Base-by-base conservation (phyloP, 2,888 invertebrate genomes). In the Micoletzkya japonica region DNA sequence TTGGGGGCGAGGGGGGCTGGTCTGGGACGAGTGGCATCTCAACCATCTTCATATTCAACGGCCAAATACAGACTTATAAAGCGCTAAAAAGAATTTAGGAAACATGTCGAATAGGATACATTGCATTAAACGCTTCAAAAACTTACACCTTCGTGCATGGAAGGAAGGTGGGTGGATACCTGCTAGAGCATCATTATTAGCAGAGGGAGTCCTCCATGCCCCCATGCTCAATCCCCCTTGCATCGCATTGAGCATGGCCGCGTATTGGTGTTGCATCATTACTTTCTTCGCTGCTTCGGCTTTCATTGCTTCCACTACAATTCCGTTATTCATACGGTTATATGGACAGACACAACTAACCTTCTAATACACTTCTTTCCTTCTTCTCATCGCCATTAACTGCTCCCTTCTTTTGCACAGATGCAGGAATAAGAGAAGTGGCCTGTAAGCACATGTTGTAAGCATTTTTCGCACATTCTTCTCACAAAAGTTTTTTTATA, bases 261-360 rank as follows among this genome's bases (percentile, higher is more conserved):
- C 67, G 69, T 80, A 80, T 61, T 78, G 76, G 37, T 78, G 74
- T 50, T 80, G 78, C 76, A 76, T 75, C 1, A 75, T 73, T 32
- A 73, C 30, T 36, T 75, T 75, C 57, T 74, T 74, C 52, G 63
- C 50, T 32, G 50, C 10, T 7, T 69, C 63, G 4, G 49, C 63
- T 34, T 63, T 63, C 50, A 50, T 50, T 14, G 24, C n/a, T 20
- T 63, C 63, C 30, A 37, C 63, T 63, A 50, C 24, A 60, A 59
- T 10, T 36, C 32, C 59, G n/a, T 36, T 4, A 26, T 26, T n/a
- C 28, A n/a, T 7, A 4, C 28, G 14, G 6, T 52, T 20, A n/a
- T 6, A 52, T 4, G n/a, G n/a, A n/a, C n/a, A n/a, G 17, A 52
- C 28, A 26, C 4, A 26, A 60, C 50, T 63, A 26, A 63, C 63